Evolutionary conservation across 1,140 invertebrate genomes (phyloP).

Genomic region (Tetramorium alpestre): DNA sequence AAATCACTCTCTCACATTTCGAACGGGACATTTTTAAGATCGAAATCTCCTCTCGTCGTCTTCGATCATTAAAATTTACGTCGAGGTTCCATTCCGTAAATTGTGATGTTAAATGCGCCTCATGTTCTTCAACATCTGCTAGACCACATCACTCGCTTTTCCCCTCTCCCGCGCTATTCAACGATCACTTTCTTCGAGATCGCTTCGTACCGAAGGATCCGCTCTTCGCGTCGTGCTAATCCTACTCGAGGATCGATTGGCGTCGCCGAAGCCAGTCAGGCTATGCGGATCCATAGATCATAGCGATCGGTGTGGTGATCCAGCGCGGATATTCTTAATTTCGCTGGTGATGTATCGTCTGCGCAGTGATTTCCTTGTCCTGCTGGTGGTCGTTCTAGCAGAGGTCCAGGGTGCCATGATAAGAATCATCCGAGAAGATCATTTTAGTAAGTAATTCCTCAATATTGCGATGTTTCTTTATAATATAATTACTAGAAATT

Average conservation of each 20-base stretch:
- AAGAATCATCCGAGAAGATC: slow-evolving; percentile 74
- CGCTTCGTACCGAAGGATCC: slow-evolving; percentile 54
- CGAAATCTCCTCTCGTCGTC: slow-evolving; percentile 29
- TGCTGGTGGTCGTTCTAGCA: slow-evolving; percentile 73
- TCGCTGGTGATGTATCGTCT: slow-evolving; percentile 69
- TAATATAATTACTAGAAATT: too few species aligned
- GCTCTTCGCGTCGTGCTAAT: slow-evolving; percentile 52
- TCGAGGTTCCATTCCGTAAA: slow-evolving; percentile 45
- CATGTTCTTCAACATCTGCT: slow-evolving; percentile 59
- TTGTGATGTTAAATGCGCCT: slow-evolving; percentile 32
- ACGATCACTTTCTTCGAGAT: slow-evolving; percentile 74
- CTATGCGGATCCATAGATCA: slow-evolving; percentile 52
- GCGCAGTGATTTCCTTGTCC: slow-evolving; percentile 70
- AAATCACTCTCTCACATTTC: not conserved
- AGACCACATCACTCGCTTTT: slow-evolving; percentile 63
- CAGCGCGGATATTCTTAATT: slow-evolving; percentile 18
- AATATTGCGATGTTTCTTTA: not conserved
- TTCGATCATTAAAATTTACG: slow-evolving; percentile 25
- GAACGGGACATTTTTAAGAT: not conserved
- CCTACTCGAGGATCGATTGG: slow-evolving; percentile 61
- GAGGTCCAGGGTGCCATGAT: slow-evolving; percentile 72
- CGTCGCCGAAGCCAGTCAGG: slow-evolving; percentile 34
- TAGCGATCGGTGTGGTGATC: slow-evolving; percentile 10
- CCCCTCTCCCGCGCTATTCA: slow-evolving; percentile 33
- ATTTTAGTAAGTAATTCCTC: slow-evolving; percentile 74